These are phyloP conservation scores for Megatriorchis doriae DNA, from an alignment of 2,113 vertebrate species.

Conservation along the genomic window DNA sequence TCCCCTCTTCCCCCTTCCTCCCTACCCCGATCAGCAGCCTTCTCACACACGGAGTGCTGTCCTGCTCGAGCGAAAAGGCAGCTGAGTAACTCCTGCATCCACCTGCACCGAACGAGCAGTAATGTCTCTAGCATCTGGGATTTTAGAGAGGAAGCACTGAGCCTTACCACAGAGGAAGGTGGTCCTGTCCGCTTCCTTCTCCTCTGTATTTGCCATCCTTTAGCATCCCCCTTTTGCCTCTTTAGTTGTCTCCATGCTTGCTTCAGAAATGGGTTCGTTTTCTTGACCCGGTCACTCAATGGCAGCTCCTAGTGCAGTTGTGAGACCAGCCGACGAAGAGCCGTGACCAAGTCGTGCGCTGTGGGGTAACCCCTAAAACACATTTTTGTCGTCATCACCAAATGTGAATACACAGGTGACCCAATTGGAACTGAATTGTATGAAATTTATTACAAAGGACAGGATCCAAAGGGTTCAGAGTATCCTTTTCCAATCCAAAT, in stretches of 20 bases:
- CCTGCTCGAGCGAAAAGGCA: slow-evolving; percentile 65
- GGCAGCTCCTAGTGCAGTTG: neutral
- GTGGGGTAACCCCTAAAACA: neutral
- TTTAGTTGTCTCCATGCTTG: neutral
- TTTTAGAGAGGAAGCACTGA: slow-evolving; percentile 72
- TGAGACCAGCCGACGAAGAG: neutral
- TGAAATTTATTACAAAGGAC: neutral
- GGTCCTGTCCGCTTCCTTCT: neutral
- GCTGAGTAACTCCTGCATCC: slow-evolving; percentile 73
- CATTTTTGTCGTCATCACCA: neutral
- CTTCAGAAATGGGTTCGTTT: neutral
- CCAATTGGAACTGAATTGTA: neutral
- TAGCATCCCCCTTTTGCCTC: neutral
- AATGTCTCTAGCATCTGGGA: slow-evolving; percentile 72
- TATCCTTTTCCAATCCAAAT: neutral
- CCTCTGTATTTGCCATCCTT: neutral
- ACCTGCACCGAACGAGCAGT: slow-evolving; percentile 66
- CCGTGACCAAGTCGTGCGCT: neutral
- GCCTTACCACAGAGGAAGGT: slow-evolving; percentile 72
- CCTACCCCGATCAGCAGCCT: slow-evolving; percentile 27
- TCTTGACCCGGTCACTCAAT: neutral
- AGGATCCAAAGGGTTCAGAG: neutral
- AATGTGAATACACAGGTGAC: neutral
- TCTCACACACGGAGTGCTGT: slow-evolving; percentile 63
- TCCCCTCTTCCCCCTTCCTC: neutral